phyloP scores from a whole-genome alignment of 2,888 invertebrate species.

The Rhingia rostrata region DNA sequence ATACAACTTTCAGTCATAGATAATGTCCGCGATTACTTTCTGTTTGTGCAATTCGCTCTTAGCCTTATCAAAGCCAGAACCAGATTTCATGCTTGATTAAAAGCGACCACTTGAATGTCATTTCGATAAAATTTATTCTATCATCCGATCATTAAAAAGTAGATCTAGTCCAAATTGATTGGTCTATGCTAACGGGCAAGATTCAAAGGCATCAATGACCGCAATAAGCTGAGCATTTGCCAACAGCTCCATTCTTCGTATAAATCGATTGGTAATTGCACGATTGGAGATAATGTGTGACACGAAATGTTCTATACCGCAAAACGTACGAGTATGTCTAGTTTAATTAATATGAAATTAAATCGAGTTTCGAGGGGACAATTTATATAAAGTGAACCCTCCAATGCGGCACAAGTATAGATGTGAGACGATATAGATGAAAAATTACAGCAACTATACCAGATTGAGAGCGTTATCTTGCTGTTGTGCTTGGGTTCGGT shows the following conservation, averaged over 20 bases:
- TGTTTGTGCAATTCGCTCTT: background rate
- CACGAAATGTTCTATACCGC: constrained; percentile 27
- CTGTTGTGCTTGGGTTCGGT: constrained; percentile 8
- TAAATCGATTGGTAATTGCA: constrained; percentile 6
- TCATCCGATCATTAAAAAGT: constrained; percentile 17
- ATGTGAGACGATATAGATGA: background rate
- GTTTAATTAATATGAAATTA: constrained; percentile 27
- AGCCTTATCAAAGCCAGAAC: background rate
- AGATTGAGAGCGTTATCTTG: background rate
- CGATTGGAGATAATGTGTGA: constrained; percentile 17
- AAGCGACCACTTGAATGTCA: constrained; percentile 3
- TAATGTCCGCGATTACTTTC: background rate
- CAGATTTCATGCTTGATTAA: constrained; percentile 20
- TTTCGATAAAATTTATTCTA: background rate
- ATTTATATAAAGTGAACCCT: background rate
- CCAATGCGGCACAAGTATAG: background rate
- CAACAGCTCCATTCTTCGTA: background rate
- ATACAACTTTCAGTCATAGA: background rate
- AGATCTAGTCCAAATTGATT: constrained; percentile 30
- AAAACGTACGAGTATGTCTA: constrained; percentile 3
- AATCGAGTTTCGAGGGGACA: constrained; percentile 5
- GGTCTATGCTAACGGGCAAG: background rate
- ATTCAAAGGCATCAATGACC: constrained; percentile 13
- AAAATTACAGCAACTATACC: constrained; percentile 8
- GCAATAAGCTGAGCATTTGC: background rate